Conservation (phyloP, 2,797 vertebrate species). For the Anableps anableps region DNA sequence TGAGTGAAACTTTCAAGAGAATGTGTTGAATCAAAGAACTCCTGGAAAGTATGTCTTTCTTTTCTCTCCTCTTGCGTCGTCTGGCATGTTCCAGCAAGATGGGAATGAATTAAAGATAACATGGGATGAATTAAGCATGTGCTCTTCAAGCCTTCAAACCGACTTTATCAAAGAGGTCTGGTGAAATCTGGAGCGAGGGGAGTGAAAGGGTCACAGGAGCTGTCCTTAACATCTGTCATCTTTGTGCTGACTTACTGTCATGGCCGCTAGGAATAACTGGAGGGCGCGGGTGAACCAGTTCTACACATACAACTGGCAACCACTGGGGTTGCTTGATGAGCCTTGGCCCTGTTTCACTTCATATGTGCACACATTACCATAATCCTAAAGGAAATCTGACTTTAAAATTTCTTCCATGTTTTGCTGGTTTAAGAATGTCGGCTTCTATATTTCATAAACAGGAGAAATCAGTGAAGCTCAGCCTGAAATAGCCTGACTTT, state of each 20-base stretch:
- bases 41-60: constrained; percentile 9
- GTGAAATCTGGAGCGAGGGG: constrained; percentile 29
- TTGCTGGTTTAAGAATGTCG: neutral
- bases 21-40: constrained; percentile 29
- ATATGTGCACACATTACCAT: constrained; percentile 5
- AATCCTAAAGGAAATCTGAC: constrained; percentile 14
- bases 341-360: neutral
- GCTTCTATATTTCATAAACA: neutral
- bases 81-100: constrained; percentile 44
- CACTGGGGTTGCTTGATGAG: constrained; percentile 19
- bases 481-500: neutral
- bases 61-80: constrained; percentile 26
- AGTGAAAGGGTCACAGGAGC: constrained; percentile 38
- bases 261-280: constrained; percentile 15
- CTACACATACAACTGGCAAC: constrained; percentile 22
- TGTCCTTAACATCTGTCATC: constrained; percentile 51
- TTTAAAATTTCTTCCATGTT: neutral
- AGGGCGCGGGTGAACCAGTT: constrained; percentile 7
- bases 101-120: constrained; percentile 70
- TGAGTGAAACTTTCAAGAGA: constrained; percentile 1
- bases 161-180: constrained; percentile 57
- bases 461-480: neutral
- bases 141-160: constrained; percentile 57
- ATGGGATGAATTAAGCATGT: constrained; percentile 72
- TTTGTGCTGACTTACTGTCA: constrained; percentile 56